Percentiles rank a stretch among this genome's conserved stretches.
These are phyloP conservation scores for Campodea augens DNA, from an alignment of 1,140 invertebrate species.

Conservation along the genomic window DNA sequence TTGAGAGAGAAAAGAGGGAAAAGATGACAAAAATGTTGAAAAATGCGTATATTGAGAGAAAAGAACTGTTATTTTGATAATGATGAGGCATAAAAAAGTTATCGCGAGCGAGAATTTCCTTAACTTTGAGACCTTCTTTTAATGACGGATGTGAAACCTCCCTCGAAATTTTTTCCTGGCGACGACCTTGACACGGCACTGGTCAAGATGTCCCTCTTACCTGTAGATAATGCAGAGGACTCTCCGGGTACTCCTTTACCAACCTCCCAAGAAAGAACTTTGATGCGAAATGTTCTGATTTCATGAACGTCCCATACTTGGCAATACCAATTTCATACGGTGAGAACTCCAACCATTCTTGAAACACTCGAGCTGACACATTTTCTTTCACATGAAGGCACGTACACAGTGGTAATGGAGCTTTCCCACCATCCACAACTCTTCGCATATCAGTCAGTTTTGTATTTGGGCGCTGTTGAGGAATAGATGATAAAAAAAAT, in stretches of 20 bases:
- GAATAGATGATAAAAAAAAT: slow-evolving; percentile 8
- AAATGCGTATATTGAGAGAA: no score
- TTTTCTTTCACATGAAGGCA: slow-evolving; percentile 30
- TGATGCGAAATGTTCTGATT: slow-evolving; percentile 25
- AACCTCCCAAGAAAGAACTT: slow-evolving; percentile 29
- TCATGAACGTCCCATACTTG: slow-evolving; percentile 31
- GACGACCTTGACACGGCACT: no score
- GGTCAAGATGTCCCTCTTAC: no score
- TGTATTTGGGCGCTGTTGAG: slow-evolving; percentile 22
- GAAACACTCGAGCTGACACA: slow-evolving; percentile 27
- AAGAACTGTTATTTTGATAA: no score
- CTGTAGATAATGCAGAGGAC: slow-evolving; percentile 24
- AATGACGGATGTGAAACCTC: no score
- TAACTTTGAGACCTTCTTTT: no score
- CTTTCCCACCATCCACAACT: slow-evolving; percentile 21
- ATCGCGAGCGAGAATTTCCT: no score
- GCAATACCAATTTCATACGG: slow-evolving; percentile 30
- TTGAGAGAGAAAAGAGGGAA: no score
- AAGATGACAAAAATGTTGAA: no score
- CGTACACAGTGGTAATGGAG: slow-evolving; percentile 28
- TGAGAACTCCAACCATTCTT: slow-evolving; percentile 33
- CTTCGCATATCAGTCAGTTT: slow-evolving; percentile 22
- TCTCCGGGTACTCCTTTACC: slow-evolving; percentile 24
- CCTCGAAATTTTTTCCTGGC: no score
- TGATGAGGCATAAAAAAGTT: no score